A percentile compares a stretch with the other conserved stretches of the same genome.
Evolutionary conservation across 2,888 invertebrate species (phyloP).

Genomic region (Xanthia icteritia): DNA sequence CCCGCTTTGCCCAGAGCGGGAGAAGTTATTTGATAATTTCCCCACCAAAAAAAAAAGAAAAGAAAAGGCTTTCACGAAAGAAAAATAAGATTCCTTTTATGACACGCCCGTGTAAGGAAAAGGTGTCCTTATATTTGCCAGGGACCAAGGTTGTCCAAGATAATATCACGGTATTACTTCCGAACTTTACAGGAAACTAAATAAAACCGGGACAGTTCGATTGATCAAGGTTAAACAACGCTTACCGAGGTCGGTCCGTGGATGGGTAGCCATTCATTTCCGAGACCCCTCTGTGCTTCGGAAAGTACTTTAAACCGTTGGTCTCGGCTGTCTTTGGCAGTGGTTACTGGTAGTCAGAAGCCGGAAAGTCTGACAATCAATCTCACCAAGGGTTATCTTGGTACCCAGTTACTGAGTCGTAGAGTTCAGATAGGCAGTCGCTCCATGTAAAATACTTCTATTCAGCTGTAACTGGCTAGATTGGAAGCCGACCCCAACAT

Average conservation of each 20-base stretch:
- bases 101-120: slow-evolving; percentile 9
- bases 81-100: slow-evolving; percentile 12
- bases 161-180: slow-evolving; percentile 10
- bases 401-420: background rate
- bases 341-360: too few relatives aligned
- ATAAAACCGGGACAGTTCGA: background rate
- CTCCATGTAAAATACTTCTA: background rate
- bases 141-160: slow-evolving; percentile 15
- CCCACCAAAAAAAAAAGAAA: too few relatives aligned
- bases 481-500: background rate
- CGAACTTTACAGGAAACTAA: slow-evolving; percentile 6
- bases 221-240: background rate
- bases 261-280: background rate
- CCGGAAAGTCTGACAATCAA: background rate
- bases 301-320: too few relatives aligned
- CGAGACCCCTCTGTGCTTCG: fast-evolving
- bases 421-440: background rate
- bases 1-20: too few relatives aligned
- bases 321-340: background rate
- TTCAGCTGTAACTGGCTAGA: background rate
- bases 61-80: background rate
- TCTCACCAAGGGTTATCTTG: background rate
- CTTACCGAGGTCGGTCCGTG: background rate
- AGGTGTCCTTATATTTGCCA: slow-evolving; percentile 21
- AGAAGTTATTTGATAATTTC: too few relatives aligned